Evolutionary conservation across 2,113 vertebrate genomes (phyloP), one percentile per base, ranked within the genome.

Genomic region (Lasiurus cinereus): DNA sequence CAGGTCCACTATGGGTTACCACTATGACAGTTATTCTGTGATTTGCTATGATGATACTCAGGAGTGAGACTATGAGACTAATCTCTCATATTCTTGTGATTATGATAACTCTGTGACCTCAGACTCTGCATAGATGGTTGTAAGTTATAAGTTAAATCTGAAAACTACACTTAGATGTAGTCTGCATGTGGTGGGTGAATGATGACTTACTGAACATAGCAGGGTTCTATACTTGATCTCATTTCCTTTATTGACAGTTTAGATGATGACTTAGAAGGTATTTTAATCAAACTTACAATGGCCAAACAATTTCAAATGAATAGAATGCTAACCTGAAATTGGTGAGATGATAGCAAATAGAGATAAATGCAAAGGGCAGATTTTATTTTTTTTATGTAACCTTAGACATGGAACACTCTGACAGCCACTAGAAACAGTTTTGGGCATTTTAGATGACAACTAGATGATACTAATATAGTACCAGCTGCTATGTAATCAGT

Each of bases 371-470:
- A 93, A 79, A 93, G 21, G 22, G 15, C 48, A 91, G 33, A 77
- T n/a, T 73, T 83, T 91, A 90, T 66, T 72, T n/a, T 73, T 83
- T 91, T 92, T 66, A 83, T 3, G 59, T 7, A 72, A 86, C 70
- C 16, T 67, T 70, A 54, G 73, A 50, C 27, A 50, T 31, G 39
- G 54, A 74, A 39, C 39, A 16, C 27, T 8, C 59, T 87, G 64
- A 52, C 6, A 83, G 27, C 12, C 46, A 39, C 76, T 83, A 85
- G 5, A 52, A 48, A 87, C 82, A 8, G 10, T 82, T 16, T 74
- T 78, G 39, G 16, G 15, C 8, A 14, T 84, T 90, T 76, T n/a
- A 54, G 66, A n/a, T 69, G 59, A 82, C 50, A 31, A 56, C 7
- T 70, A 72, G n/a, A 27, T 91, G 86, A 76, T 14, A 70, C 46